Evolutionary conservation across 1,140 invertebrate genomes (phyloP).

Genomic region (Hylyphantes graminicola): DNA sequence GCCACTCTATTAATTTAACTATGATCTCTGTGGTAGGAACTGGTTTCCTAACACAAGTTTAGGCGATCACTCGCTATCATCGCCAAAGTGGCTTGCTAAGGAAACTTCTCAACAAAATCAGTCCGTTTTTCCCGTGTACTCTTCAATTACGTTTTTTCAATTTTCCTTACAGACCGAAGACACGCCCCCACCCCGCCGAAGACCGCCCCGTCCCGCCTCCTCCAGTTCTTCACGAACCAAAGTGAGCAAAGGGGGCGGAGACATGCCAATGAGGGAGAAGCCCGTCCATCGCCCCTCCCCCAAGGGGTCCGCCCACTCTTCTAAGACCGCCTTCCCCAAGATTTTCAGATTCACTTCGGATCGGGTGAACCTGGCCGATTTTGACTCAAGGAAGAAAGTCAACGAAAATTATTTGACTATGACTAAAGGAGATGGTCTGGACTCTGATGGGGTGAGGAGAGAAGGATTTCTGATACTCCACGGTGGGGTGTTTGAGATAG

Average conservation of each 20-base stretch:
- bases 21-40: too few species aligned
- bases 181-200: conserved; percentile 1
- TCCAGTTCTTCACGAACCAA: conserved; percentile 45
- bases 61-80: too few species aligned
- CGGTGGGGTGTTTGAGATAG: conserved; percentile 61
- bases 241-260: conserved; percentile 29
- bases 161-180: conserved; percentile 11
- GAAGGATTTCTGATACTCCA: conserved; percentile 62
- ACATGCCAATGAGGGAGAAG: not conserved
- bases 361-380: conserved; percentile 61
- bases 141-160: too few species aligned
- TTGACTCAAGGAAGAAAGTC: conserved; percentile 61
- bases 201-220: conserved; percentile 41
- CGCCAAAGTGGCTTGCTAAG: too few species aligned
- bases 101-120: too few species aligned
- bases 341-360: conserved; percentile 62
- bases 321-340: conserved; percentile 55
- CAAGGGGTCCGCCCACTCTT: conserved; percentile 8
- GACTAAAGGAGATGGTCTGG: conserved; percentile 63
- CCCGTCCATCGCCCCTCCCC: conserved; percentile 15
- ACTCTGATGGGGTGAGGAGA: conserved; percentile 58
- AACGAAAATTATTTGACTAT: conserved; percentile 71
- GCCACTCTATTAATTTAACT: too few species aligned
- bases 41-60: too few species aligned
- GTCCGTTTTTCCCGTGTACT: too few species aligned